Conservation (phyloP, 1,140 invertebrate species). For the Pseudobourletiella spinata region DNA sequence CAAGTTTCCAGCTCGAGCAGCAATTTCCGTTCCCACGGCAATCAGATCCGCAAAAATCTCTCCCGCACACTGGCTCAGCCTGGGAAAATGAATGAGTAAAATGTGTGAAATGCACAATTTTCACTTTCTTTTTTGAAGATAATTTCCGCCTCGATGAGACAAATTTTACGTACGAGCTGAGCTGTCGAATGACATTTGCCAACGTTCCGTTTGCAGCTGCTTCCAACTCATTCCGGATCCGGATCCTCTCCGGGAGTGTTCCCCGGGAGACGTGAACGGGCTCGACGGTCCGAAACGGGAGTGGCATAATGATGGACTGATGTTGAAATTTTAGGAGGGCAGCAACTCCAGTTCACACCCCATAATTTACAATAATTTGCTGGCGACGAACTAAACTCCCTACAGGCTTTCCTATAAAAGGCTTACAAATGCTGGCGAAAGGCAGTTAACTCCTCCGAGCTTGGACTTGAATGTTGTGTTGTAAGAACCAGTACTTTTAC, state of each 20-base stretch:
- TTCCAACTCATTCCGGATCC: slow-evolving; percentile 85
- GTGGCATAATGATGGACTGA: slow-evolving; percentile 71
- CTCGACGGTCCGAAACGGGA: slow-evolving; percentile 87
- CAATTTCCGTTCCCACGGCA: slow-evolving; percentile 72
- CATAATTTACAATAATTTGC: no score
- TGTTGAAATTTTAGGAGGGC: no score
- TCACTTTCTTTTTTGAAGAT: no score
- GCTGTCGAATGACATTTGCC: slow-evolving; percentile 53
- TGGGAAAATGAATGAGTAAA: slow-evolving; percentile 56
- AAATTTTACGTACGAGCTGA: slow-evolving; percentile 20
- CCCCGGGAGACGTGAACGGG: slow-evolving; percentile 85
- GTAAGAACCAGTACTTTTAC: no score
- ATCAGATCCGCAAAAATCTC: slow-evolving; percentile 92
- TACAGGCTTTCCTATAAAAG: no score
- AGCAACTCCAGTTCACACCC: no score
- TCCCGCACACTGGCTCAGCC: slow-evolving; percentile 89
- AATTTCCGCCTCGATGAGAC: no score
- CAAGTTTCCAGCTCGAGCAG: slow-evolving; percentile 73
- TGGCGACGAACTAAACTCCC: no score
- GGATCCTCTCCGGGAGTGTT: slow-evolving; percentile 68
- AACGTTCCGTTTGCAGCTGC: slow-evolving; percentile 94
- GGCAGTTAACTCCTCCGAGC: no score
- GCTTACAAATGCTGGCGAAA: no score
- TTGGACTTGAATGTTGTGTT: no score
- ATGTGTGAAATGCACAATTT: no score